Conservation (phyloP, 2,113 vertebrate species). For the Nymphicus hollandicus region DNA sequence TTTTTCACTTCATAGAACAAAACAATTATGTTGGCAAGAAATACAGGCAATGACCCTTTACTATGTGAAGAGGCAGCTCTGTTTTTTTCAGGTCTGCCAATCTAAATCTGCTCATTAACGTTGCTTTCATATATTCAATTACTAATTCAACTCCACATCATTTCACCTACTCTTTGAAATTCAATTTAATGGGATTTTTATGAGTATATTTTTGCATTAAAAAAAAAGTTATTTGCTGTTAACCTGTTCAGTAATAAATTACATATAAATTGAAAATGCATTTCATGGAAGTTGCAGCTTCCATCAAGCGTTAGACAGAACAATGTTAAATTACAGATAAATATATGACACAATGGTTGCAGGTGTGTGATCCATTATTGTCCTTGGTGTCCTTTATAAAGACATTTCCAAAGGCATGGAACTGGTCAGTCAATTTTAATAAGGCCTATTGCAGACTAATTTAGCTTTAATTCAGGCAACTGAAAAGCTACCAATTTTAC, state of each 20-base stretch:
- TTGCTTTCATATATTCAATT: background rate
- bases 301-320: background rate
- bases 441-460: background rate
- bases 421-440: background rate
- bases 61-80: background rate
- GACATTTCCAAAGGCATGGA: background rate
- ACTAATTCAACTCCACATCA: background rate
- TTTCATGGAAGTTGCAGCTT: background rate
- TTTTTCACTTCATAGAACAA: background rate
- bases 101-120: background rate
- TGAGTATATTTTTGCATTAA: background rate
- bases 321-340: background rate
- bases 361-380: background rate
- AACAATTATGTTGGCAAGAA: background rate
- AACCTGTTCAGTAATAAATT: background rate
- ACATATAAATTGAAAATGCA: background rate
- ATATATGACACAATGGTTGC: rapidly evolving
- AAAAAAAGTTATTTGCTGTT: background rate
- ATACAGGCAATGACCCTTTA: background rate
- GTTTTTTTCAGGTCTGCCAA: background rate
- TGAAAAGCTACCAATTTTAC: background rate
- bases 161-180: background rate
- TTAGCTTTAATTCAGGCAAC: background rate
- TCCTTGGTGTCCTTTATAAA: background rate
- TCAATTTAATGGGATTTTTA: background rate